These are phyloP conservation scores for Coelinius sp. DNA, from an alignment of 2,888 invertebrate genomes.

Conservation along the genomic window DNA sequence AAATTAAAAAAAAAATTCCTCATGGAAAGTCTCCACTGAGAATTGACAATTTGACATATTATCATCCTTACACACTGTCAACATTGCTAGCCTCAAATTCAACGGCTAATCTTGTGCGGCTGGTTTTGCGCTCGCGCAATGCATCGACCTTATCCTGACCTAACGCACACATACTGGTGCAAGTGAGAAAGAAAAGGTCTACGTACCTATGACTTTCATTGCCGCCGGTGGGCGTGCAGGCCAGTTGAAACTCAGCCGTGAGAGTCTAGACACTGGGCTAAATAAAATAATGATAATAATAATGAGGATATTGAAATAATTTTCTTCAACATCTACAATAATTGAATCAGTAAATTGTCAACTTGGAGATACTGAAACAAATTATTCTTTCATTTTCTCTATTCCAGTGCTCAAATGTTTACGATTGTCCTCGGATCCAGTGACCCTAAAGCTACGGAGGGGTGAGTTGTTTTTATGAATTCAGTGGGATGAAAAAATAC, in stretches of 20 bases:
- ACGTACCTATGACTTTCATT: slow-evolving; percentile 41
- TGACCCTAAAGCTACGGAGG: slow-evolving; percentile 91
- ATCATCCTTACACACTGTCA: background rate
- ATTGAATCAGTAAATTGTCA: background rate
- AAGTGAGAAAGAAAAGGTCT: slow-evolving; percentile 24
- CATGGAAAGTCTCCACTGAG: background rate
- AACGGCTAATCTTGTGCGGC: slow-evolving; percentile 13
- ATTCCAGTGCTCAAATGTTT: slow-evolving; percentile 93
- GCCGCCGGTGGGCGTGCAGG: slow-evolving; percentile 32
- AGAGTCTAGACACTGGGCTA: background rate
- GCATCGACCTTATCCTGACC: slow-evolving; percentile 46
- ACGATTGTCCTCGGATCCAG: slow-evolving; percentile 90
- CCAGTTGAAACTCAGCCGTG: slow-evolving; percentile 4
- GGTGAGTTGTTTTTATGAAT: slow-evolving; percentile 75
- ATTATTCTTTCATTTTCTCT: slow-evolving; percentile 59
- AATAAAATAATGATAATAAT: background rate
- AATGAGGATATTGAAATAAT: background rate
- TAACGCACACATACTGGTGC: slow-evolving; percentile 47
- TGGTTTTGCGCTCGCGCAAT: slow-evolving; percentile 26
- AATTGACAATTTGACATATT: background rate
- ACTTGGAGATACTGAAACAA: background rate
- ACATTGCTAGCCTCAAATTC: slow-evolving; percentile 17
- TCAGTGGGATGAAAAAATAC: background rate
- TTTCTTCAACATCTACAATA: background rate
- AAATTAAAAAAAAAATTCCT: background rate